Percentiles rank a stretch among this genome's conserved stretches.
Evolutionary conservation across 2,888 invertebrate species (phyloP).

Genomic region (Dorcus parallelipipedus): DNA sequence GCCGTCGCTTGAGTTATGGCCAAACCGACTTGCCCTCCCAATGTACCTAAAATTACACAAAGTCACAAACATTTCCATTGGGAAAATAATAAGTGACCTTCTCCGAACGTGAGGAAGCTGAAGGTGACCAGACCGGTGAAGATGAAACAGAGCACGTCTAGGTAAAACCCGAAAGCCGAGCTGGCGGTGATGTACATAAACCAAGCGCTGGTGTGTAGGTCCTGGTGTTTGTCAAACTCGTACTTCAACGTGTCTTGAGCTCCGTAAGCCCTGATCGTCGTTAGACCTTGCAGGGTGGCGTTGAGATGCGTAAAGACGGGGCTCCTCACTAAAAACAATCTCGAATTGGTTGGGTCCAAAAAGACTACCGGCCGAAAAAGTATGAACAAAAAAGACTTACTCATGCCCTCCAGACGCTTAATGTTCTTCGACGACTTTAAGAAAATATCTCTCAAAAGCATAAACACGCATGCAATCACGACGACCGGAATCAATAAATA

Average conservation of each 20-base stretch:
- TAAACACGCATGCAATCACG: conserved; percentile 60
- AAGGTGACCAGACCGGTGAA: conserved; percentile 65
- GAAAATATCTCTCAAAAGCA: conserved; percentile 61
- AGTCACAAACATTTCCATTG: neutral
- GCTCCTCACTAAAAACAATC: conserved; percentile 63
- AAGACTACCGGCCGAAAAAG: neutral
- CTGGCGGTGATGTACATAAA: conserved; percentile 64
- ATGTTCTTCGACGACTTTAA: conserved; percentile 68
- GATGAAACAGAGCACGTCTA: conserved; percentile 62
- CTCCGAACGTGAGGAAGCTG: conserved; percentile 56
- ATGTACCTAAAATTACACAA: conserved; percentile 26
- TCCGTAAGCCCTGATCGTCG: conserved; percentile 75
- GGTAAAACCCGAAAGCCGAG: conserved; percentile 63
- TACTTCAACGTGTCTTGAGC: conserved; percentile 62
- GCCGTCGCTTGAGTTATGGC: conserved; percentile 64
- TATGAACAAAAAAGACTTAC: conserved; percentile 49
- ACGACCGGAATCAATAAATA: conserved; percentile 48
- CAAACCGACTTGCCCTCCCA: conserved; percentile 60
- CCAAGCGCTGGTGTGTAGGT: conserved; percentile 65
- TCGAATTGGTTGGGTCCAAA: neutral
- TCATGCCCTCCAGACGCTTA: conserved; percentile 64
- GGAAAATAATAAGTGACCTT: conserved; percentile 27
- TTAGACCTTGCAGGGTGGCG: conserved; percentile 73
- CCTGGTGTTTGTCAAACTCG: conserved; percentile 56
- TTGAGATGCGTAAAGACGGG: conserved; percentile 82